A percentile compares a stretch with the other conserved stretches of the same genome.
Conservation (phyloP, 2,113 vertebrate genomes). For the Polypterus bichir region DNA sequence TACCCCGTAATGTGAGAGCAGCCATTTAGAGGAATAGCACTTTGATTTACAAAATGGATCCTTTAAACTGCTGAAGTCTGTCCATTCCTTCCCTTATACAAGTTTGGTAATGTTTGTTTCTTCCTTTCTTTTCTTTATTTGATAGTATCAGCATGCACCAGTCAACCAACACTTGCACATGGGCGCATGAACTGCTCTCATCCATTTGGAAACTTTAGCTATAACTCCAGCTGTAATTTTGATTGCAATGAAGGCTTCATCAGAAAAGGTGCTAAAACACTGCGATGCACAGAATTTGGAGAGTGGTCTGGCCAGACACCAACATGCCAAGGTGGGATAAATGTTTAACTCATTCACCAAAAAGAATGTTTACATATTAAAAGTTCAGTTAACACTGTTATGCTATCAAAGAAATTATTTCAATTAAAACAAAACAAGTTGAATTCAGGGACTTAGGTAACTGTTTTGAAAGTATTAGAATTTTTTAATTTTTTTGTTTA, state of each 20-base stretch:
- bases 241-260: slow-evolving; percentile 43
- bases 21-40: no score
- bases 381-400: no score
- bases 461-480: neutral
- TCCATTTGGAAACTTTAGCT: slow-evolving; percentile 34
- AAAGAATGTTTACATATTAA: no score
- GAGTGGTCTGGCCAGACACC: slow-evolving; percentile 47
- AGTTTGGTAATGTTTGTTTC: neutral
- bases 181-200: slow-evolving; percentile 46
- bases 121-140: neutral
- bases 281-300: slow-evolving; percentile 40
- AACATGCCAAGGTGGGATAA: slow-evolving; percentile 46
- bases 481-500: neutral
- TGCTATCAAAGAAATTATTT: no score
- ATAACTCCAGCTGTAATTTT: slow-evolving; percentile 52
- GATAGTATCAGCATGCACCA: neutral
- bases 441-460: no score
- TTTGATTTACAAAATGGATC: no score
- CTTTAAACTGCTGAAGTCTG: no score
- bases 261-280: slow-evolving; percentile 31
- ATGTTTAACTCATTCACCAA: no score
- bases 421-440: no score
- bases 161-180: neutral
- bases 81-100: neutral
- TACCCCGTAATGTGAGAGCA: no score